phyloP scores from a whole-genome alignment of 2,888 invertebrate genomes.

The Sarcophaga variegata region DNA sequence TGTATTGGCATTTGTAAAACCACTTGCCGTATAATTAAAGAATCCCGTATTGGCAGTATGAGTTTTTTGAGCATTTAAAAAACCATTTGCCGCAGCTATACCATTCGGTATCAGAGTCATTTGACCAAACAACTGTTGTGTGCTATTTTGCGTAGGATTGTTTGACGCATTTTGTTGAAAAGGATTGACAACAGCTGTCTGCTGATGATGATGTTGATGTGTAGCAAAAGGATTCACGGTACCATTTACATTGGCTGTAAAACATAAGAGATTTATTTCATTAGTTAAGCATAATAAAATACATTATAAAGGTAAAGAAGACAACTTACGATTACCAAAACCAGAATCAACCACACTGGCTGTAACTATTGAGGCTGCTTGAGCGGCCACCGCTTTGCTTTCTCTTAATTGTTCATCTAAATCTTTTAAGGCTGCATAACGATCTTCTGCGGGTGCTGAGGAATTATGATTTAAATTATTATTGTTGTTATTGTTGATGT shows the following conservation, averaged over 20 bases:
- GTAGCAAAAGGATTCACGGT: constrained; percentile 78
- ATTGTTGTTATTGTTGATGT: constrained; percentile 61
- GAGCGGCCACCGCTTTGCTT: constrained; percentile 78
- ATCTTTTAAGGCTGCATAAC: constrained; percentile 97
- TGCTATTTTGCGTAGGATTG: constrained; percentile 61
- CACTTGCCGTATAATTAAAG: constrained; percentile 67
- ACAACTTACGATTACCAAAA: constrained; percentile 74
- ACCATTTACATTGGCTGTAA: constrained; percentile 67
- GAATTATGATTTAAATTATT: constrained; percentile 71
- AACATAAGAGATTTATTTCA: background rate
- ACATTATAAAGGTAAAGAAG: constrained; percentile 6
- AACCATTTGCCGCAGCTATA: constrained; percentile 70
- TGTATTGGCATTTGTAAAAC: constrained; percentile 60
- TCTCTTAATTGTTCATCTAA: constrained; percentile 89
- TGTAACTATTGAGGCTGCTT: constrained; percentile 73
- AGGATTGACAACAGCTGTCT: constrained; percentile 76
- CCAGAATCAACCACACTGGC: constrained; percentile 73
- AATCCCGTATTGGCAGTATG: constrained; percentile 64
- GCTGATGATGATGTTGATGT: constrained; percentile 73
- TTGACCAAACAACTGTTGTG: constrained; percentile 79
- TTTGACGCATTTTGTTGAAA: constrained; percentile 77
- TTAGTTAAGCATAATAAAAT: background rate
- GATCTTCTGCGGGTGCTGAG: constrained; percentile 86
- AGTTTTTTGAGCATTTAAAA: constrained; percentile 64
- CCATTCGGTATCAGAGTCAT: constrained; percentile 80